Conservation (phyloP, 2,797 vertebrate species). For the Chaunax sp. region DNA sequence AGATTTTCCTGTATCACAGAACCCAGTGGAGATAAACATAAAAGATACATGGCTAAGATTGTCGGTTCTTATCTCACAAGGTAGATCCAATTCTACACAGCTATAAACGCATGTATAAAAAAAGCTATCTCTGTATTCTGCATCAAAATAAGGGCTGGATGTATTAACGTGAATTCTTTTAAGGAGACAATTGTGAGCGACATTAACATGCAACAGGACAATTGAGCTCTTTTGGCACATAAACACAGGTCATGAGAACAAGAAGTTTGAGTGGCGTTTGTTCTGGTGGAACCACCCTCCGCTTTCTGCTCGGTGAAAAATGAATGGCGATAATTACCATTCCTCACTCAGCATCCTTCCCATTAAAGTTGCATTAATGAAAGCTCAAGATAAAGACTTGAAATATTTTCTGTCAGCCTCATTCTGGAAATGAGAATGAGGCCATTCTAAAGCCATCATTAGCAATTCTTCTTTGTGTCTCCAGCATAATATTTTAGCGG, state of each 20-base stretch:
- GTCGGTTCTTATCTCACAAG: slow-evolving; percentile 42
- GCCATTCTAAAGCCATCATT: slow-evolving; percentile 73
- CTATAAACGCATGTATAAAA: slow-evolving; percentile 28
- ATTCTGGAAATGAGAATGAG: slow-evolving; percentile 78
- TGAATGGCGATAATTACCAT: slow-evolving; percentile 81
- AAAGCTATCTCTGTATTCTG: slow-evolving; percentile 25
- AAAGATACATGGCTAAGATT: slow-evolving; percentile 43
- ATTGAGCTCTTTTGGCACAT: slow-evolving; percentile 20
- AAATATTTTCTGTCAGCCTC: slow-evolving; percentile 75
- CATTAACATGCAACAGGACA: slow-evolving; percentile 43
- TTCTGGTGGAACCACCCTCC: slow-evolving; percentile 46
- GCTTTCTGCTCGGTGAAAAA: slow-evolving; percentile 57
- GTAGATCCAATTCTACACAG: slow-evolving; percentile 30
- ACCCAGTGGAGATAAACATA: slow-evolving; percentile 46
- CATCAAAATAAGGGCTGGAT: slow-evolving; percentile 29
- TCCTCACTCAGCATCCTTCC: slow-evolving; percentile 78
- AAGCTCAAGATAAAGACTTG: slow-evolving; percentile 82
- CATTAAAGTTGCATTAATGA: slow-evolving; percentile 83
- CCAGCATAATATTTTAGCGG: slow-evolving; percentile 65
- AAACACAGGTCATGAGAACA: slow-evolving; percentile 50
- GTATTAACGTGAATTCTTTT: slow-evolving; percentile 26
- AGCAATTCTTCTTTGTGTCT: slow-evolving; percentile 74
- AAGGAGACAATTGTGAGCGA: slow-evolving; percentile 35
- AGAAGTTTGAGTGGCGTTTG: slow-evolving; percentile 62
- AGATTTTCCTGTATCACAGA: slow-evolving; percentile 23